Conservation (phyloP, 2,113 vertebrate genomes). For the Tringa solitaria region DNA sequence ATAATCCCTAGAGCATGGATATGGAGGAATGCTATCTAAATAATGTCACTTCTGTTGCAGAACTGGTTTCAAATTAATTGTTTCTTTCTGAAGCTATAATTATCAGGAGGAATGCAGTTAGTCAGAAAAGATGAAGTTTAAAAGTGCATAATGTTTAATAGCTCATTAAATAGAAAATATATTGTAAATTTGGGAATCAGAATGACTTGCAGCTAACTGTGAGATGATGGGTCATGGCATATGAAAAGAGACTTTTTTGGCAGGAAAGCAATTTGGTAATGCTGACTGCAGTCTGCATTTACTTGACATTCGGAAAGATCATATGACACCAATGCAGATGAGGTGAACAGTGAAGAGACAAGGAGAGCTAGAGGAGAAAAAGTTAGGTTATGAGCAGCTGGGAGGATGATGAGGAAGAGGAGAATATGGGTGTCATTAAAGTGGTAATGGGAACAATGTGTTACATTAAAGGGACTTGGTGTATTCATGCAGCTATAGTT, state of each 20-base stretch:
- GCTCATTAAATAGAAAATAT: slow-evolving; percentile 59
- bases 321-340: slow-evolving; percentile 54
- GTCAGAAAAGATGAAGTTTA: slow-evolving; percentile 24
- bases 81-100: slow-evolving; percentile 53
- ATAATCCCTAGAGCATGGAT: slow-evolving; percentile 25
- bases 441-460: not conserved
- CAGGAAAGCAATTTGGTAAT: slow-evolving; percentile 42
- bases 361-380: slow-evolving; percentile 37
- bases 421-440: not conserved
- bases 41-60: slow-evolving; percentile 20
- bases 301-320: slow-evolving; percentile 57
- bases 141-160: slow-evolving; percentile 43
- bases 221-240: slow-evolving; percentile 35
- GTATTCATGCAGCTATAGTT: not conserved
- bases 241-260: slow-evolving; percentile 45
- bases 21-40: slow-evolving; percentile 33
- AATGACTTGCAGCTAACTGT: slow-evolving; percentile 43
- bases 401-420: not conserved
- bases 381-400: not conserved
- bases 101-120: slow-evolving; percentile 47
- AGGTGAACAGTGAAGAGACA: slow-evolving; percentile 34
- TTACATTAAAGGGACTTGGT: not conserved
- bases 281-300: slow-evolving; percentile 53
- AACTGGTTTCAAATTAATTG: slow-evolving; percentile 57
- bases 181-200: slow-evolving; percentile 30